phyloP scores from a whole-genome alignment of 1,140 invertebrate species.

The Lysiphlebus fabarum region DNA sequence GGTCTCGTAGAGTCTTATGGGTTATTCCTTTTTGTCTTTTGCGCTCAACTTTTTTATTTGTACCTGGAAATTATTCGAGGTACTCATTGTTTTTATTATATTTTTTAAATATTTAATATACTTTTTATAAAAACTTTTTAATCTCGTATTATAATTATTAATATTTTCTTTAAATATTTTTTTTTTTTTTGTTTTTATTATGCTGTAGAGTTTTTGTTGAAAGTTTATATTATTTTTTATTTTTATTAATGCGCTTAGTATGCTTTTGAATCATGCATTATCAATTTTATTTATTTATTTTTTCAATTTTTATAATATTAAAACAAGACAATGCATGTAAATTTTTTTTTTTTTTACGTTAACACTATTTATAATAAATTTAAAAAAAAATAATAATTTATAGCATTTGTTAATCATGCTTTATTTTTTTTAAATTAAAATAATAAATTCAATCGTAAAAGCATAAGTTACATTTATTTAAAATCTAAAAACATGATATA shows the following conservation, averaged over 20 bases:
- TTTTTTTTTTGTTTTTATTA: no score
- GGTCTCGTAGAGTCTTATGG: constrained; percentile 65
- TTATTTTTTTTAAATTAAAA: no score
- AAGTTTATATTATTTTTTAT: no score
- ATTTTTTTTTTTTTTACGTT: no score
- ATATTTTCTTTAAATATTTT: not conserved
- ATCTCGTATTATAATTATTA: constrained; percentile 17
- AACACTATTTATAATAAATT: no score
- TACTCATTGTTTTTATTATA: constrained; percentile 29
- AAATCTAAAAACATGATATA: no score
- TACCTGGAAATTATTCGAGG: constrained; percentile 53
- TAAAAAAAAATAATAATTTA: no score
- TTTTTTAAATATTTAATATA: no score
- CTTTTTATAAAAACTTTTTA: constrained; percentile 32
- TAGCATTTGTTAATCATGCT: no score
- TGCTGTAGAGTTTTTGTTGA: no score
- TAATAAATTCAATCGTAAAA: no score
- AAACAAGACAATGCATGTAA: constrained; percentile 13
- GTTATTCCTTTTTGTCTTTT: constrained; percentile 65
- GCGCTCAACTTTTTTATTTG: constrained; percentile 60
- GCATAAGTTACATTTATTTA: no score
- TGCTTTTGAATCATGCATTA: constrained; percentile 11
- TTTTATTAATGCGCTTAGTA: not conserved
- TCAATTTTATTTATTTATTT: constrained; percentile 2
- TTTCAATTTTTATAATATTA: not conserved